Base-by-base conservation (phyloP, 2,797 vertebrate genomes). In the Acrossocheilus wenchowensis region DNA sequence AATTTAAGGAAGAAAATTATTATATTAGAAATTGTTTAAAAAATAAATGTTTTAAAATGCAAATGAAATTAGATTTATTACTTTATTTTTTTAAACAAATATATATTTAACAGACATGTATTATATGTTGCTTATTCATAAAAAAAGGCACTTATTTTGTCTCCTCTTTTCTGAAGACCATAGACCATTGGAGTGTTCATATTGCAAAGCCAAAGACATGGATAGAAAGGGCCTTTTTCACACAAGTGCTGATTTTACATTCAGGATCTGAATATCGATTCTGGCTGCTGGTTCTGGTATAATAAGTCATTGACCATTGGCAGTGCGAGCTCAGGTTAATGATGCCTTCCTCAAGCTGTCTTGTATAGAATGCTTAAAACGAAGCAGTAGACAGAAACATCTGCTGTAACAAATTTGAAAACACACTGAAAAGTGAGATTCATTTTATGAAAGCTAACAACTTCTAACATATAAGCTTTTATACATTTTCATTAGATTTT, bases 301-400 rank as follows among this genome's bases (percentile, higher is more conserved):
- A 79, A 79, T 79, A 23, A 79, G n/a, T 79, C 78, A 79, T 19
- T 79, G 57, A 30, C 57, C 15, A 79, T 14, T 79, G 78, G 54
- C 54, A 43, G 57, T 43, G 15, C 1, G 0, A 62, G 57, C 78
- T 62, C 23, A 62, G 78, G 78, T 43, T 79, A 79, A 64, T 43
- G 57, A 62, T 79, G 57, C 78, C 39, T 79, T 79, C 39, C 78
- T 62, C 77, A 43, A 41, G 54, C 36, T 79, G 54, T 79, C 77
- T 26, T 43, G 36, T 79, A 26, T 43, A 62, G 54, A 36, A 36
- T n/a, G 74, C 74, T 36, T 21, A 54, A 39, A 54, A 77, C 0
- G 3, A 77, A 36, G 75, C 11, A 57, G 50, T 54, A 57, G 52
- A 78, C 11, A 41, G 52, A 57, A 54, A n/a, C 21, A n/a, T 57